Evolutionary conservation across 2,888 invertebrate species (phyloP), one percentile per base, ranked within the genome.

Genomic region (Brachylomia viminalis): DNA sequence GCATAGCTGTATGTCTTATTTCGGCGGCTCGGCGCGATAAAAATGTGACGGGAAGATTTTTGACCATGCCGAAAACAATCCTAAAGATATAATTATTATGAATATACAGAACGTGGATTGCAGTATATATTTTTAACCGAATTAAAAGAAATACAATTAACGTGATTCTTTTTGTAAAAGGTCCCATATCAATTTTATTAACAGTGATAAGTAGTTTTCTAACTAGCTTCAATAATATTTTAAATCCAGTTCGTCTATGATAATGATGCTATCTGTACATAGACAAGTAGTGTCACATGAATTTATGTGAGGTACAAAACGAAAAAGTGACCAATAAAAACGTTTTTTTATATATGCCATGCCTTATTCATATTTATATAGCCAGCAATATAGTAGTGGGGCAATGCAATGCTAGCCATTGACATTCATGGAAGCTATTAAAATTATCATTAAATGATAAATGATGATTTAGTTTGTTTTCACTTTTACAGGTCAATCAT

Each of bases 1-100:
- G 74, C 58, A 73, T 8, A 38, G 27, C 10, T 20, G n/a, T n/a
- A 59, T 61, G 42, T 59, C 49, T 59, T 27, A 17, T 42, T 59
- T 59, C 8, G 17, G 20, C 15, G 17, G 7, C 49, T 59, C 6
- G 13, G 17, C n/a, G 15, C 59, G 47, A 74, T 17, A 74, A 33
- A 15, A 49, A 74, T 42, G 30, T 52, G 49, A 61, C 11, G 15
- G 49, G 17, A 59, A 59, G 7, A 71, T 27, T 33, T 30, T 45
- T 20, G 4, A 17, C 6, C 10, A 47, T 30, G 27, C 6, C 47
- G 33, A n/a, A 33, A 56, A 20, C 27, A 38, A 27, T 72, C 11
- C 13, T 13, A 17, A 13, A 1, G 5, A 1, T 59, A 8, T 30
- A n/a, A n/a, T n/a, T n/a, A n/a, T n/a, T n/a, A n/a, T n/a, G n/a